phyloP scores from a whole-genome alignment of 2,113 vertebrate species.

The Thomomys bottae region DNA sequence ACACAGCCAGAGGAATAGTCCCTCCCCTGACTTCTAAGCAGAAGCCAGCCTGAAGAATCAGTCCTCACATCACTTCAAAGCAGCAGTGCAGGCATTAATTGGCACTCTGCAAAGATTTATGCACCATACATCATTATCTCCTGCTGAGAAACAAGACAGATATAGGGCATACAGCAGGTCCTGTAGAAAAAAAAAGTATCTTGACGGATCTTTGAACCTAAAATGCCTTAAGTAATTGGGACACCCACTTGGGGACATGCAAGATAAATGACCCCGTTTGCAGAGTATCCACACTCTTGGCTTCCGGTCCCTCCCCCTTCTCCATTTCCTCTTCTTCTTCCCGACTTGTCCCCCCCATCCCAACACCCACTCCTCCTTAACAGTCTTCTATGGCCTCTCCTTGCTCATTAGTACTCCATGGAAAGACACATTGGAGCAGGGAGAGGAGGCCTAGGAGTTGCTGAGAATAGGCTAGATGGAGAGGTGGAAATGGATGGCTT shows the following conservation, averaged over 20 bases:
- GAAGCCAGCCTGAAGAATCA: conserved; percentile 49
- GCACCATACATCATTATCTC: conserved; percentile 76
- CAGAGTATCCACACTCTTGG: conserved; percentile 24
- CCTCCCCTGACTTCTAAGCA: conserved; percentile 11
- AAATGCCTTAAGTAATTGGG: conserved; percentile 79
- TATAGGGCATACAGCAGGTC: conserved; percentile 65
- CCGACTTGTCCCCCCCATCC: background rate
- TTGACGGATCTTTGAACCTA: conserved; percentile 80
- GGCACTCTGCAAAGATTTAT: conserved; percentile 77
- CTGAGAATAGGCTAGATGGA: background rate
- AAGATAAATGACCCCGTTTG: conserved; percentile 70
- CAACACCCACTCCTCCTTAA: background rate
- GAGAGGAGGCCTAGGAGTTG: conserved; percentile 45
- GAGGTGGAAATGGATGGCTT: conserved; percentile 12
- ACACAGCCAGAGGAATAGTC: background rate
- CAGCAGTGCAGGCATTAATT: conserved; percentile 71
- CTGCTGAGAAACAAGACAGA: conserved; percentile 77
- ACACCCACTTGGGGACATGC: conserved; percentile 71
- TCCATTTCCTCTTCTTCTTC: conserved; percentile 17
- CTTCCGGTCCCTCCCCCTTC: background rate
- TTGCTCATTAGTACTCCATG: conserved; percentile 62
- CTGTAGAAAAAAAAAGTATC: conserved; percentile 68
- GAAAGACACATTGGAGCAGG: conserved; percentile 50
- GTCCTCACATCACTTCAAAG: conserved; percentile 68
- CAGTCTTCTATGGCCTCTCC: conserved; percentile 18